These are phyloP conservation scores for Passer montanus DNA, from an alignment of 2,113 vertebrate genomes.

Conservation along the genomic window DNA sequence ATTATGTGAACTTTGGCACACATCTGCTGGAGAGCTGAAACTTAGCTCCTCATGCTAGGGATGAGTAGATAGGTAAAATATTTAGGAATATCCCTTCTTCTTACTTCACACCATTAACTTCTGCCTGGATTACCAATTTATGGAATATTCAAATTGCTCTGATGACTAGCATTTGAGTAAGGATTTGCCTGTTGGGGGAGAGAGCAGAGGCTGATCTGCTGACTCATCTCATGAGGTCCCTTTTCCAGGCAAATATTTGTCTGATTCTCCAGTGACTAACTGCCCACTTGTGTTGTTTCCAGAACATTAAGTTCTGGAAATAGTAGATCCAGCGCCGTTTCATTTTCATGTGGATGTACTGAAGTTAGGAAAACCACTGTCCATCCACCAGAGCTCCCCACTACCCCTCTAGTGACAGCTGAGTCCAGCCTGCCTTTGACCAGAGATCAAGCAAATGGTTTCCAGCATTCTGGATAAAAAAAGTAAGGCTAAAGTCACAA, in stretches of 20 bases:
- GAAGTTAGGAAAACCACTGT: background rate
- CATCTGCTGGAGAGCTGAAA: background rate
- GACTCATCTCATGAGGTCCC: background rate
- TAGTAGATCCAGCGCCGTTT: background rate
- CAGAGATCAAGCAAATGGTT: background rate
- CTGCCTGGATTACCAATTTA: background rate
- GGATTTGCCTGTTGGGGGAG: background rate
- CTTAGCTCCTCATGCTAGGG: background rate
- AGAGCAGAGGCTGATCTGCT: background rate
- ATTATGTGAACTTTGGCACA: background rate
- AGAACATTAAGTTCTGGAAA: background rate
- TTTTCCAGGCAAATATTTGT: slow-evolving; percentile 8
- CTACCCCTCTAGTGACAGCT: background rate
- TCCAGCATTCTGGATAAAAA: background rate
- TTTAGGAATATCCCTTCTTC: slow-evolving; percentile 23
- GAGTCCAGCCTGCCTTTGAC: background rate
- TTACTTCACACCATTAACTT: background rate
- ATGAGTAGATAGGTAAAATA: background rate
- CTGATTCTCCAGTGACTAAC: slow-evolving; percentile 1
- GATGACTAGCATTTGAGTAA: slow-evolving; percentile 25
- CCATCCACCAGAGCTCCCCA: background rate
- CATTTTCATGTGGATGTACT: background rate
- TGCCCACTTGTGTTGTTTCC: no score
- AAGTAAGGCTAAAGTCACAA: background rate
- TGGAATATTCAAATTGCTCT: background rate